Conservation (phyloP, 2,797 vertebrate species). For the Epinephelus malabaricus region DNA sequence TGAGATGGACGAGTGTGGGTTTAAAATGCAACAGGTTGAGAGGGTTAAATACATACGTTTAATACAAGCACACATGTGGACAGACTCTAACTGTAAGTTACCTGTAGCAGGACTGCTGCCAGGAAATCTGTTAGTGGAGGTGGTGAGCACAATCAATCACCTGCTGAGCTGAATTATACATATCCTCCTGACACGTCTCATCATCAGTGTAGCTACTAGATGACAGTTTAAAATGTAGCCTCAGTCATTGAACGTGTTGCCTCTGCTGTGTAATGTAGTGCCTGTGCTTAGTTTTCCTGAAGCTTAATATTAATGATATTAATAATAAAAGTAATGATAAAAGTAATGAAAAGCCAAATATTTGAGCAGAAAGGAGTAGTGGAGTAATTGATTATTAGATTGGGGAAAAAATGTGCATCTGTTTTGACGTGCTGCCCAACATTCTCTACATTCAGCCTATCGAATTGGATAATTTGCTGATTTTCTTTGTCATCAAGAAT, state of each 20-base stretch:
- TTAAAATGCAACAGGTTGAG: constrained; percentile 4
- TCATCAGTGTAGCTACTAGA: neutral
- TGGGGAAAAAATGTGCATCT: no score
- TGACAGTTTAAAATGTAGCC: neutral
- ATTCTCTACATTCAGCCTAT: no score
- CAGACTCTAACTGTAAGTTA: neutral
- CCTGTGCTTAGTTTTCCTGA: neutral
- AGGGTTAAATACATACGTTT: neutral
- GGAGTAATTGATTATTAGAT: no score
- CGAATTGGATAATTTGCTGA: no score
- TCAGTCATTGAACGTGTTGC: neutral
- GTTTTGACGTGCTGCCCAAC: no score
- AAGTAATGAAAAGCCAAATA: no score
- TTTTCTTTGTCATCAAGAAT: no score
- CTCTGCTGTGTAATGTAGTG: neutral
- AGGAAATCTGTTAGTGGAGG: constrained; percentile 4
- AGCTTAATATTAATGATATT: neutral
- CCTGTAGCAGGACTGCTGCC: neutral
- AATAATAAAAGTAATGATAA: no score
- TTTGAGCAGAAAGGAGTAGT: no score
- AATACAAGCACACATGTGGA: neutral
- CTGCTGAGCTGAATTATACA: constrained; percentile 33
- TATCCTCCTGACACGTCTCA: neutral
- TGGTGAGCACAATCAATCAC: constrained; percentile 21
- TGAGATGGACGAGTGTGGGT: neutral